Base-by-base conservation (phyloP, 2,113 vertebrate species). In the Conger conger region DNA sequence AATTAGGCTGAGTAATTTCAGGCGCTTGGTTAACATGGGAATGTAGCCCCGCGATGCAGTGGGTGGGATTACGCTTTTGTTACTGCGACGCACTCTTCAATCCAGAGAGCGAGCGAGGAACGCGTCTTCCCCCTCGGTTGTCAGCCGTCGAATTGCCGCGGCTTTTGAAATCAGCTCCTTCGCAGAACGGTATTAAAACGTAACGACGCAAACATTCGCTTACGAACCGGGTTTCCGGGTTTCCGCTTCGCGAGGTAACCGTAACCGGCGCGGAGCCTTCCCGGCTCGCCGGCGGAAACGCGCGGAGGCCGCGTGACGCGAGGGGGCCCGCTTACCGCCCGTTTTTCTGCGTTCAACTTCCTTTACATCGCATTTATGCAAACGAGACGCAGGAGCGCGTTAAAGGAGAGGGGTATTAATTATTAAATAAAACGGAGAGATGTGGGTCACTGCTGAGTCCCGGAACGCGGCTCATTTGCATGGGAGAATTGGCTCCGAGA, bases 371-470 rank as follows among this genome's bases (percentile, higher is more conserved):
- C 60, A 68, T n/a, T 68, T 27, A 82, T 87, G 86, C 87, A 86
- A 90, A 91, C 89, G 89, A 89, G 88, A 88, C 89, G 88, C 87
- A 86, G 68, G 63, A 82, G 86, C 38, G 54, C 85, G 87, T 68
- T 85, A 87, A 20, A 80, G 86, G 89, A 91, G 89, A 82, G 54
- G 50, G 88, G 85, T 3, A 13, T 16, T 33, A 36, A 89, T 86
- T 88, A 92, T 92, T 91, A 91, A 92, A 89, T 86, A 86, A 84
- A 83, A 84, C 27, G 45, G 82, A 30, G 81, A 36, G 81, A 85
- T 79, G 81, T 76, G 81, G 78, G 82, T 45, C 17, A 30, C 35
- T 11, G n/a, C 68, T 73, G 68, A 9, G 11, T 33, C 68, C 30
- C 57, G 60, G 57, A 37, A 81, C 82, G 79, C 42, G 45, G n/a